Evolutionary conservation across 2,797 vertebrate species (phyloP), one percentile per base, ranked within the genome.

Genomic region (Benthosema pterotum): DNA sequence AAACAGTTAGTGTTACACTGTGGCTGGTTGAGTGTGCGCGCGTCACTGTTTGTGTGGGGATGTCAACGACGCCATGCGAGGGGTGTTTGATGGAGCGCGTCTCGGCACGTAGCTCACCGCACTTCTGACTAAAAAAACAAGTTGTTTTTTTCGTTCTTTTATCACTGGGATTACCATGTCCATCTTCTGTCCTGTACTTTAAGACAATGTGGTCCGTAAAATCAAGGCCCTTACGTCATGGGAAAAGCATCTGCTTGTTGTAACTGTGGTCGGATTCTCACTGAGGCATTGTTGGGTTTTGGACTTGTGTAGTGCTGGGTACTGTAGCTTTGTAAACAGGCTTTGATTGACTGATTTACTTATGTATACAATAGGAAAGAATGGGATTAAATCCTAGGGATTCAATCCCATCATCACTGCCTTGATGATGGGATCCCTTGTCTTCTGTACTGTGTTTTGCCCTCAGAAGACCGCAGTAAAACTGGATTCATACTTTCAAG

Each of bases 1-100:
- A 77, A 79, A 84, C 77, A 83, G 46, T 76, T 63, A 71, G 55
- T 68, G 63, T 55, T 50, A 53, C 14, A 52, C 69, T 42, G 63
- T 42, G 58, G 51, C 76, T 70, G 72, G 61, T 72, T 53, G 56
- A 63, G 47, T 0, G 19, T 9, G 32, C 32, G 32, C 32, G 32
- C 32, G 32, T 38, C 32, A 38, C 32, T 38, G 32, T 38, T 38
- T 38, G 32, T 38, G 32, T 0, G 4, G 25, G 13, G 28, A 66
- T 50, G 65, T 64, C 13, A 51, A n/a, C 18, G 13, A 15, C 49
- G 5, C 32, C 14, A 17, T 11, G 42, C 9, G 28, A 42, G 58
- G 22, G 57, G 11, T 49, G 22, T 59, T 54, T 7, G 0, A 14
- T 25, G 8, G 12, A 51, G 47, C 60, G 12, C 51, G 60, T 47